Conservation (phyloP, 2,888 invertebrate species). For the Toxonevra muliebris region DNA sequence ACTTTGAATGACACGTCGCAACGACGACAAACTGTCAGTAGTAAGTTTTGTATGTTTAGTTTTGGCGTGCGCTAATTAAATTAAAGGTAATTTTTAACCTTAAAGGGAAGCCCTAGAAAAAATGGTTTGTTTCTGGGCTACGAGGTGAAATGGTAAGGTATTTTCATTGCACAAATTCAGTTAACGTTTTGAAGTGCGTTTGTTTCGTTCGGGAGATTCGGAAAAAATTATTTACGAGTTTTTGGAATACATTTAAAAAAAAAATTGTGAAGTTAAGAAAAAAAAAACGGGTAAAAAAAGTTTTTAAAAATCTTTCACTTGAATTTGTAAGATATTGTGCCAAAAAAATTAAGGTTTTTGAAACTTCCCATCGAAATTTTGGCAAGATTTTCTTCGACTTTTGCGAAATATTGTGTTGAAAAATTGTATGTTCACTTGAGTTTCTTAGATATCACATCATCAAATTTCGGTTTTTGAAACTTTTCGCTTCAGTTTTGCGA, state of each 20-base stretch:
- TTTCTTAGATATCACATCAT: too few relatives aligned
- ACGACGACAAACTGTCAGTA: too few relatives aligned
- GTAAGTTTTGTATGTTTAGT: slow-evolving; percentile 14
- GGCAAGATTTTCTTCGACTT: too few relatives aligned
- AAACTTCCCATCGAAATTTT: too few relatives aligned
- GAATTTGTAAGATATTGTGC: neutral
- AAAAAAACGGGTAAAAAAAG: too few relatives aligned
- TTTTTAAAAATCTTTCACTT: neutral
- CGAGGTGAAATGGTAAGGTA: slow-evolving; percentile 37
- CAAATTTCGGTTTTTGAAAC: neutral
- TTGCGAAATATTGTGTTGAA: slow-evolving; percentile 5
- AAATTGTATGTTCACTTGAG: too few relatives aligned
- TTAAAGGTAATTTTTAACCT: slow-evolving; percentile 40
- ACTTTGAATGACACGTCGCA: too few relatives aligned
- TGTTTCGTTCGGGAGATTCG: slow-evolving; percentile 23
- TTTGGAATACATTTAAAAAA: too few relatives aligned
- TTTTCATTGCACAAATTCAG: slow-evolving; percentile 33
- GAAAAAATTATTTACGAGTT: neutral
- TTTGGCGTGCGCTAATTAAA: slow-evolving; percentile 41
- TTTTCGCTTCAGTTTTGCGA: too few relatives aligned
- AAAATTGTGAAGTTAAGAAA: too few relatives aligned
- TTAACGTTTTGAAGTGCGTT: slow-evolving; percentile 41
- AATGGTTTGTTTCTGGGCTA: slow-evolving; percentile 40
- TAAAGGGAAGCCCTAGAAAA: slow-evolving; percentile 43
- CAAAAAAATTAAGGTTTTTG: too few relatives aligned